Conservation (phyloP, 2,888 invertebrate genomes). For the Tuberolachnus salignus region DNA sequence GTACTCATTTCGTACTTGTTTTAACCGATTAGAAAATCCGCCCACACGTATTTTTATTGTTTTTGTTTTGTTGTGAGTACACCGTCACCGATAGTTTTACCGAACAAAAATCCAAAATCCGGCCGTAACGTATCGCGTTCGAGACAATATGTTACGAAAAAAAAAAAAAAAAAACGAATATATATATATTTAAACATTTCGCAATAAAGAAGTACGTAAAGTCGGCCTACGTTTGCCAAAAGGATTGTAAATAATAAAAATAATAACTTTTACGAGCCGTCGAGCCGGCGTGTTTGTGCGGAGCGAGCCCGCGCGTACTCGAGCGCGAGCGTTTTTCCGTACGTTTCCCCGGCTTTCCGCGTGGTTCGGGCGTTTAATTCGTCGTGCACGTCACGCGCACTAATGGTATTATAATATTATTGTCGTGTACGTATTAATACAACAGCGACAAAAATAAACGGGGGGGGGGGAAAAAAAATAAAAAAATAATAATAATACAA, state of each 20-base stretch:
- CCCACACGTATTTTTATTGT: too few relatives aligned
- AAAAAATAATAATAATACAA: too few relatives aligned
- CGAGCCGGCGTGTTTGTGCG: background rate
- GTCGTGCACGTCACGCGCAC: too few relatives aligned
- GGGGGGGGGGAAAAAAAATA: too few relatives aligned
- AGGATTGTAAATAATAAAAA: background rate
- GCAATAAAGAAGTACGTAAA: background rate
- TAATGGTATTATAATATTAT: too few relatives aligned
- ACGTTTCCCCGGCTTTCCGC: background rate
- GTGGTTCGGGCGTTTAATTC: background rate
- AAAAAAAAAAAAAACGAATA: background rate
- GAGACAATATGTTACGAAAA: constrained; percentile 31
- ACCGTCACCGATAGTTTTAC: too few relatives aligned
- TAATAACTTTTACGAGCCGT: constrained; percentile 3
- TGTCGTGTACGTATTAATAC: background rate
- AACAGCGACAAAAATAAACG: too few relatives aligned
- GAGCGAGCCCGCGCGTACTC: background rate
- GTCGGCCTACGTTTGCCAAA: background rate
- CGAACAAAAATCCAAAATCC: too few relatives aligned
- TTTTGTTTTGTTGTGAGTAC: too few relatives aligned
- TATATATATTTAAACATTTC: too few relatives aligned
- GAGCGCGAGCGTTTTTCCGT: background rate
- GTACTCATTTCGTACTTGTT: too few relatives aligned
- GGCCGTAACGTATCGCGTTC: background rate
- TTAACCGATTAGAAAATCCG: too few relatives aligned